phyloP scores from a whole-genome alignment of 2,113 vertebrate genomes.

The Corythoichthys haematopterus region DNA sequence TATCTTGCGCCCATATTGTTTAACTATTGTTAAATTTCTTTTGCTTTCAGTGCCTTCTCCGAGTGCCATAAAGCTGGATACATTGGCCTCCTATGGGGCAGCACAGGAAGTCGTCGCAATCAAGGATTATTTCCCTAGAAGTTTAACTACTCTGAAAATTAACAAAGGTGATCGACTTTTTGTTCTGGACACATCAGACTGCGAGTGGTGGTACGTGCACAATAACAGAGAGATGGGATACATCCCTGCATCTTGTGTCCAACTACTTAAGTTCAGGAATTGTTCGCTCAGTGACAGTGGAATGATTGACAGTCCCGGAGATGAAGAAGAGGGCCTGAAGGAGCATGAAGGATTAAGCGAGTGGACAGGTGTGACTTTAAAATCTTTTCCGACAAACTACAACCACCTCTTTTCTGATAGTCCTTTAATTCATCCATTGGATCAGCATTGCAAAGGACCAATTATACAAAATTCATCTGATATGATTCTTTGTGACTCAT shows the following conservation, averaged over 20 bases:
- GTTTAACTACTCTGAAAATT: slow-evolving; percentile 93
- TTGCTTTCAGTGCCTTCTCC: slow-evolving; percentile 88
- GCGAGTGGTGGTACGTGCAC: slow-evolving; percentile 98
- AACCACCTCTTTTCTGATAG: slow-evolving; percentile 84
- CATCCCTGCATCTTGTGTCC: slow-evolving; percentile 90
- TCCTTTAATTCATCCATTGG: slow-evolving; percentile 71
- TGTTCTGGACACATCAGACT: slow-evolving; percentile 88
- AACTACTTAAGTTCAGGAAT: slow-evolving; percentile 79
- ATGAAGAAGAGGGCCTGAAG: slow-evolving; percentile 79
- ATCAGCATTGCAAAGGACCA: slow-evolving; percentile 58
- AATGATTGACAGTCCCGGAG: slow-evolving; percentile 84
- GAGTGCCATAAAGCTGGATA: slow-evolving; percentile 87
- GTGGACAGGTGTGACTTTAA: slow-evolving; percentile 68
- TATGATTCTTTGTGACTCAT: slow-evolving; percentile 79
- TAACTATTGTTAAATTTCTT: not conserved
- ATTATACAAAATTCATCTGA: slow-evolving; percentile 67
- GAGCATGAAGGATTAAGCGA: slow-evolving; percentile 84
- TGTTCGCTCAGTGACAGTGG: slow-evolving; percentile 89
- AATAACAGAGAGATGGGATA: slow-evolving; percentile 97
- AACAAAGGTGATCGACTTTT: slow-evolving; percentile 91
- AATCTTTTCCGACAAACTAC: slow-evolving; percentile 52
- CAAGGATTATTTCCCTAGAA: slow-evolving; percentile 90
- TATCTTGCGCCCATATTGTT: not conserved
- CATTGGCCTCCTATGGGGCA: slow-evolving; percentile 77
- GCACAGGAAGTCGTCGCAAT: slow-evolving; percentile 92